Evolutionary conservation across 2,797 vertebrate genomes (phyloP), one percentile per base, ranked within the genome.

Genomic region (Falco berigora): DNA sequence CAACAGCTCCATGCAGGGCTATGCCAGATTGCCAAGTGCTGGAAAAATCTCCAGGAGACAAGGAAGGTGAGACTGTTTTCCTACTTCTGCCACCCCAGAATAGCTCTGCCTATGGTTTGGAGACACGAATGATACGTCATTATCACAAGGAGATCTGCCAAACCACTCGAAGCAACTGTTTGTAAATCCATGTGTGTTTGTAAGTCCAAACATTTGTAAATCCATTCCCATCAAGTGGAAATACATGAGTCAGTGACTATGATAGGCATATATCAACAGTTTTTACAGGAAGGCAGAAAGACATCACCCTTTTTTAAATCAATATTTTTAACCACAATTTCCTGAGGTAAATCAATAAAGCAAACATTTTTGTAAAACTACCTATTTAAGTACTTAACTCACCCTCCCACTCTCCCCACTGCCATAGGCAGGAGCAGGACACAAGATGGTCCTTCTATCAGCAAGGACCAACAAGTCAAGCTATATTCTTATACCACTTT

Each of bases 1-100:
- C 4, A 3, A 59, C 2, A 2, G 27, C 19, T 79, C 62, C 30
- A 32, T 0, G 0, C 14, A 75, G 30, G 9, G n/a, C 32, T 6
- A 2, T 16, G 36, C 28, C 83, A 58, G n/a, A 34, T 77, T 67
- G 21, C 4, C 32, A 73, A 68, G 34, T 40, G 44, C 72, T 81
- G 25, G 58, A 62, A 75, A 64, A 61, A 8, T 32, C 46, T 69
- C 47, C 23, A 85, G 58, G 9, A 62, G 10, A 5, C 46, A 50
- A 61, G 32, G 40, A 28, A 62, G 47, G 18, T 22, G 30, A 62
- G 27, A 49, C 5, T 23, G 9, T 40, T 85, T 42, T 53, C 46
- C 62, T 46, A 63, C 30, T 71, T 36, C 78, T 82, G 38, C 23
- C 59, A 55, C 23, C 25, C 2, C 3, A 53, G 58, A 55, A 55